Percentiles rank a stretch among this genome's conserved stretches.
Conservation (phyloP, 2,888 invertebrate species). For the Stictocephala bisonia region DNA sequence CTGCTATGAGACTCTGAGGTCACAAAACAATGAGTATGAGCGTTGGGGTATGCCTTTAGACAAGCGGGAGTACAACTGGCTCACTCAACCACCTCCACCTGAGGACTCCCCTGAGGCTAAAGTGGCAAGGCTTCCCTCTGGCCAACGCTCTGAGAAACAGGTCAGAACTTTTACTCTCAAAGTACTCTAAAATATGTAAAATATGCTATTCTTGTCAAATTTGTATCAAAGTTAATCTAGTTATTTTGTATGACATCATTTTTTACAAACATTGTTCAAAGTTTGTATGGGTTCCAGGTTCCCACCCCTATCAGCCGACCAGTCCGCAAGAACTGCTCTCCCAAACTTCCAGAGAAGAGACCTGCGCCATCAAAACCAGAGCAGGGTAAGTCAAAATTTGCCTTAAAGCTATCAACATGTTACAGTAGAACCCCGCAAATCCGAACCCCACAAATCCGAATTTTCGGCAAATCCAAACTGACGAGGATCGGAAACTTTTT, state of each 20-base stretch:
- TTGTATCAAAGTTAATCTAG: too few species aligned
- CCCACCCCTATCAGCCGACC: conserved; percentile 69
- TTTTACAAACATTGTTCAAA: not conserved
- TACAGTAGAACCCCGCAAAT: too few species aligned
- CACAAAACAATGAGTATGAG: conserved; percentile 90
- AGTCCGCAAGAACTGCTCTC: conserved; percentile 73
- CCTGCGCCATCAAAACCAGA: conserved; percentile 62
- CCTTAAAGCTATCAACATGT: too few species aligned
- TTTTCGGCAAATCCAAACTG: too few species aligned
- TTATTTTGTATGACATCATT: too few species aligned
- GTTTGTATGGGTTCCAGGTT: conserved; percentile 63
- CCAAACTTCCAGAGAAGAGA: conserved; percentile 70
- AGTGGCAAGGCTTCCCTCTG: conserved; percentile 85
- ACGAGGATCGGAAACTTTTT: too few species aligned
- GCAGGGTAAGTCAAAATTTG: conserved; percentile 63
- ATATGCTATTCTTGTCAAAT: too few species aligned
- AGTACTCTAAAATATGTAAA: too few species aligned
- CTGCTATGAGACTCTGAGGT: conserved; percentile 91
- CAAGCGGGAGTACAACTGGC: conserved; percentile 94
- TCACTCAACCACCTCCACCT: conserved; percentile 91
- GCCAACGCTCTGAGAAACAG: conserved; percentile 71
- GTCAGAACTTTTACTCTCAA: conserved; percentile 39
- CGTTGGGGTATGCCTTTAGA: conserved; percentile 90
- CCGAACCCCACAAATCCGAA: too few species aligned
- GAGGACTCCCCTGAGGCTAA: conserved; percentile 89